A percentile compares a stretch with the other conserved stretches of the same genome.
Evolutionary conservation across 2,113 vertebrate species (phyloP).

Genomic region (Syrmaticus mikado): DNA sequence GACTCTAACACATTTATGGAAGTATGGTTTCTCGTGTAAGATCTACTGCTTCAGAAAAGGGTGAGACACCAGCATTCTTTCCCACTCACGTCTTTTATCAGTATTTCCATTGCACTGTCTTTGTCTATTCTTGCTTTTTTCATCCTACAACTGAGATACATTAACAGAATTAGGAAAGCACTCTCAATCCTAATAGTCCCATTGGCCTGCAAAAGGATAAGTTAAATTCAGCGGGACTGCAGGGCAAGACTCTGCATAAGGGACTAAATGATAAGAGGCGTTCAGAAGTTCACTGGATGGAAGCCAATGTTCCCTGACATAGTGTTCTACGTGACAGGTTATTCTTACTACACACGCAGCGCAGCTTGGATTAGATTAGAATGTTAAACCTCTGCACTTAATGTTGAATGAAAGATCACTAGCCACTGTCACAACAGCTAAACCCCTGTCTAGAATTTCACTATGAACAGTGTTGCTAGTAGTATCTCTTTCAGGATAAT

Average conservation of each 20-base stretch:
- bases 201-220: constrained; percentile 12
- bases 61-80: not conserved
- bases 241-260: not conserved
- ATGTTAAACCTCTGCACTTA: not conserved
- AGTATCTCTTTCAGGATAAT: not conserved
- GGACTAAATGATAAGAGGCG: not conserved
- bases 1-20: not conserved
- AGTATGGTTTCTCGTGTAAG: not conserved
- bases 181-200: not conserved
- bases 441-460: not conserved
- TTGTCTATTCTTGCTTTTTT: not conserved
- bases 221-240: not conserved
- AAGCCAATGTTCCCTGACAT: not conserved
- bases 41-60: not conserved
- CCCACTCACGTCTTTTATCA: not conserved
- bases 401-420: not conserved
- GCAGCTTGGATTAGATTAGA: not conserved
- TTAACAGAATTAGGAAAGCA: not conserved
- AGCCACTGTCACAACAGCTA: not conserved
- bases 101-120: not conserved
- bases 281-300: not conserved
- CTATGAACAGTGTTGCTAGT: not conserved
- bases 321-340: not conserved
- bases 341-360: not conserved
- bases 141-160: not conserved